phyloP scores from a whole-genome alignment of 1,140 invertebrate genomes.

The Latrodectus geometricus region DNA sequence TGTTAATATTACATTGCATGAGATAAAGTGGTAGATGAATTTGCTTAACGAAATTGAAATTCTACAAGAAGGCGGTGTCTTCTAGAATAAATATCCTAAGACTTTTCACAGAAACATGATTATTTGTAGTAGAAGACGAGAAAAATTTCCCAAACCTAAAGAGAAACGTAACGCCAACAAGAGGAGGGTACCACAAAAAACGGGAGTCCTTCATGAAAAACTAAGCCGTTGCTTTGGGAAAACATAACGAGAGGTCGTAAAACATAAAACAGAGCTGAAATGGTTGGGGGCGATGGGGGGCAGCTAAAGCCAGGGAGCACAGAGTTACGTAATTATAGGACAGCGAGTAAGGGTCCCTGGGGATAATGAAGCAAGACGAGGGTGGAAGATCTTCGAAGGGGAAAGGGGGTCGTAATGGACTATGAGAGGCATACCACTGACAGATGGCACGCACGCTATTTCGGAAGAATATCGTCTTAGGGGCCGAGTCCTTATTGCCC shows the following conservation, averaged over 20 bases:
- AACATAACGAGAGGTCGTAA: constrained; percentile 53
- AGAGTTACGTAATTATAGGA: constrained; percentile 58
- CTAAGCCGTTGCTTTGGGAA: constrained; percentile 2
- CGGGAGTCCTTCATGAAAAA: background rate
- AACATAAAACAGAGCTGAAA: constrained; percentile 43
- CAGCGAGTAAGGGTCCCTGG: constrained; percentile 20
- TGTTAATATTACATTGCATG: background rate
- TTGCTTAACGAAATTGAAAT: too few species aligned
- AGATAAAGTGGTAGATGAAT: background rate
- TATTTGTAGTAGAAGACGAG: background rate
- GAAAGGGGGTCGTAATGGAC: constrained; percentile 31
- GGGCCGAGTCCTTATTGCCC: constrained; percentile 33
- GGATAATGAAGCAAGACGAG: constrained; percentile 34
- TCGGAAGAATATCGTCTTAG: constrained; percentile 30
- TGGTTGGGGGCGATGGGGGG: background rate
- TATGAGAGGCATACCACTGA: constrained; percentile 42
- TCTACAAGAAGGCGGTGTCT: background rate
- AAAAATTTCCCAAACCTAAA: background rate
- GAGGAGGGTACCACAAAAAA: background rate
- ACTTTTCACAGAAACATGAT: background rate
- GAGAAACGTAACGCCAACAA: background rate
- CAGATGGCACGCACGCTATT: constrained; percentile 58
- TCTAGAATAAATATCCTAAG: background rate
- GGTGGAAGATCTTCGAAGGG: background rate
- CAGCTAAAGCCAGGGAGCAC: constrained; percentile 45